Evolutionary conservation across 2,113 vertebrate genomes (phyloP), one percentile per base, ranked within the genome.

Genomic region (Salvelinus alpinus): DNA sequence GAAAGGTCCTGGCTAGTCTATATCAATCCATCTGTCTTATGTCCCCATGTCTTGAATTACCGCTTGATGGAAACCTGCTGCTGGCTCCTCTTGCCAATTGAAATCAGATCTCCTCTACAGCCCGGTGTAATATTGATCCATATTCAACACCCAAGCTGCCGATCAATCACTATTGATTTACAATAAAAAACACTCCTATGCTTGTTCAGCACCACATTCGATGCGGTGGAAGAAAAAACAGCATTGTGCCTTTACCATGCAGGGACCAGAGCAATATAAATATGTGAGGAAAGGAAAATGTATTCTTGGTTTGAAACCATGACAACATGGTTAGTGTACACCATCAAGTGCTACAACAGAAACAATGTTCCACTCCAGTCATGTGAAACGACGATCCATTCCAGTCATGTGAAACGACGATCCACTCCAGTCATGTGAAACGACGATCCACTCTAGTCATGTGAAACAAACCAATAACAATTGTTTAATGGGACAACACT

Each of bases 141-240:
- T 96, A 97, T 96, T 98, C 96, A 97, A 95, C 96, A 96, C 94
- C 96, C 94, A 94, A 95, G 92, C 94, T 96, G 87, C 77, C 86
- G 93, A 98, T 98, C 96, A 96, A 98, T 96, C 95, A 95, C 94
- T 95, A 98, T 98, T 94, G 97, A 98, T 97, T 97, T 96, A 94
- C 96, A 96, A 96, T 98, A 98, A 98, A 92, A 98, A 38, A 95
- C 91, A 86, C 95, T 95, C 95, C 92, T 91, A 93, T 94, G 81
- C 92, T 82, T 85, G 92, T 94, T 95, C 94, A 93, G 94, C 93
- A 90, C 86, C 87, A 86, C 82, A 85, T 91, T 94, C 93, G 78
- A 92, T 94, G 91, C 90, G 89, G 87, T 89, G 87, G 88, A 82
- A 80, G 44, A 71, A 71, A 71, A 57, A 71, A n/a, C 44, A 3